Evolutionary conservation across 1,140 invertebrate species (phyloP).

Genomic region (Rhysida immarginata): DNA sequence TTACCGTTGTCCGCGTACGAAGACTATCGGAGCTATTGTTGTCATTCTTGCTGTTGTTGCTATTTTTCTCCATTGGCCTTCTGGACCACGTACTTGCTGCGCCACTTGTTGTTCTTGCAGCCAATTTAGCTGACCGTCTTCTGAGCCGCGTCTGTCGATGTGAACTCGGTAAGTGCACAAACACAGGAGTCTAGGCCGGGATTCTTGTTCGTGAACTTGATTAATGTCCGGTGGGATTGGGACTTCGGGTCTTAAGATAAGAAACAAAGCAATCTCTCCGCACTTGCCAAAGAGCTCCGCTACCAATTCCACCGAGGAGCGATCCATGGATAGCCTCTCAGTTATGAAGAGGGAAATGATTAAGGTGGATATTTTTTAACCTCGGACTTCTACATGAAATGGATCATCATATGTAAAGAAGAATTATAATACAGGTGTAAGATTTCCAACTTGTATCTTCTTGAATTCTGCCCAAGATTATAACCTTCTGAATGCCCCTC

Average conservation of each 20-base stretch:
- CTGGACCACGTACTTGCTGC: conserved; percentile 10
- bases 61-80: conserved; percentile 10
- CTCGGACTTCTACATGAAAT: too few relatives aligned
- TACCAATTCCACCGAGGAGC: conserved; percentile 67
- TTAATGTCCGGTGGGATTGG: conserved; percentile 73
- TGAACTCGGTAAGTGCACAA: conserved; percentile 78
- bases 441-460: too few relatives aligned
- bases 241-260: conserved; percentile 69
- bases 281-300: conserved; percentile 71
- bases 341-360: conserved; percentile 81
- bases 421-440: too few relatives aligned
- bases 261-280: conserved; percentile 71
- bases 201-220: conserved; percentile 73
- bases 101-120: conserved; percentile 22
- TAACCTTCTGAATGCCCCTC: conserved; percentile 60
- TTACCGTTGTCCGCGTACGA: too few relatives aligned
- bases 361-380: too few relatives aligned
- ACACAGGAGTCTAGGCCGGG: conserved; percentile 52
- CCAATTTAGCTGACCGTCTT: conserved; percentile 45
- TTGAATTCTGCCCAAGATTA: conserved; percentile 83
- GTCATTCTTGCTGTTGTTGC: background rate
- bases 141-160: conserved; percentile 64
- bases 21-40: conserved; percentile 4
- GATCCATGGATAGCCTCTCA: conserved; percentile 63
- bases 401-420: too few relatives aligned